These are phyloP conservation scores for Ennomos erosarius DNA, from an alignment of 2,888 invertebrate genomes.

Conservation along the genomic window DNA sequence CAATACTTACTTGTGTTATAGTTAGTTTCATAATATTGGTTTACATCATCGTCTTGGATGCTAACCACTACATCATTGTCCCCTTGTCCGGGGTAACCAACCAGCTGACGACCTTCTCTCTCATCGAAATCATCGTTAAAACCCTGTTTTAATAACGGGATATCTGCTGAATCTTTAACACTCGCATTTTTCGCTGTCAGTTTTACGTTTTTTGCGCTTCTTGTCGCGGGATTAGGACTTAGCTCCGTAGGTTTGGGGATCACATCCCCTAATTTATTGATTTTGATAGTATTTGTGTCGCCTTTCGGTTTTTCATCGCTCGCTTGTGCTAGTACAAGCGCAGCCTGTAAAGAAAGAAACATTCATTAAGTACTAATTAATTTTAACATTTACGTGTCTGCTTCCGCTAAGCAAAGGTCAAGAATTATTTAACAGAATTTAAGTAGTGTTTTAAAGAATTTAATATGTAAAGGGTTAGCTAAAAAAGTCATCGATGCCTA, in stretches of 20 bases:
- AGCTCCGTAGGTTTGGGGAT: constrained; percentile 28
- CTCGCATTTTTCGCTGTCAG: constrained; percentile 1
- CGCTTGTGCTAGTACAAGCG: constrained; percentile 67
- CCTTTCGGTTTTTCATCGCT: constrained; percentile 60
- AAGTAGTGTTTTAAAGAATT: too few species aligned
- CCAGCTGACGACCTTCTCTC: constrained; percentile 58
- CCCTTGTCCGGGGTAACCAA: constrained; percentile 49
- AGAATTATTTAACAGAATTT: too few species aligned
- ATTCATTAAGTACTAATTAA: not conserved
- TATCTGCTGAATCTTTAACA: constrained; percentile 17
- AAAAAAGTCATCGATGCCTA: too few species aligned
- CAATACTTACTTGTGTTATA: constrained; percentile 89
- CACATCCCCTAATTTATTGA: constrained; percentile 29
- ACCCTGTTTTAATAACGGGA: constrained; percentile 14
- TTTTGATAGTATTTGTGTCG: constrained; percentile 44
- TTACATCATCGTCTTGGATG: constrained; percentile 90
- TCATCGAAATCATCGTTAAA: constrained; percentile 38
- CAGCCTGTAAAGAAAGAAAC: constrained; percentile 63
- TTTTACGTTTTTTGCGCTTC: constrained; percentile 1
- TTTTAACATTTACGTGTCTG: not conserved
- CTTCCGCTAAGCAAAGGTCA: too few species aligned
- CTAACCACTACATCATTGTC: constrained; percentile 88
- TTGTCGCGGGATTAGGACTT: constrained; percentile 16
- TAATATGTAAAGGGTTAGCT: too few species aligned
- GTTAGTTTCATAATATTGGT: constrained; percentile 91